Evolutionary conservation across 2,888 invertebrate genomes (phyloP), one percentile per base, ranked within the genome.

Genomic region (Amiota minor): DNA sequence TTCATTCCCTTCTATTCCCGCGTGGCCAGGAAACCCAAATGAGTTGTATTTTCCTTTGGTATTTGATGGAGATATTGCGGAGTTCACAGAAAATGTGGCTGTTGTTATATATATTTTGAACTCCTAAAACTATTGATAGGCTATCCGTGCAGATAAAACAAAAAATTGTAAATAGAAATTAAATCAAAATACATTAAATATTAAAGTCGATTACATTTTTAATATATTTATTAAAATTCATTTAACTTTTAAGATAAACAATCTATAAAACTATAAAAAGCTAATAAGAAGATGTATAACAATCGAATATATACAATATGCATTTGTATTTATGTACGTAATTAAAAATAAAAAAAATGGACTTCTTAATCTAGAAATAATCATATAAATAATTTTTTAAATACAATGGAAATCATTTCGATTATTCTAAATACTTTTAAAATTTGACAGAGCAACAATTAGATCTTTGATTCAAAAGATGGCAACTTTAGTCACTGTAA

Each of bases 301-400:
- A 80, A 79, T 81, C 79, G 77, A 80, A 75, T 79, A 74, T 70
- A 74, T 73, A 76, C 72, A 14, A 59, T 9, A 10, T 70, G 6
- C 6, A 35, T 35, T 35, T 35, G 35, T 35, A 35, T 35, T 35
- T 35, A 35, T 35, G 35, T 35, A 35, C 6, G 35, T 35, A 35
- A 35, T 35, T 35, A 35, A 35, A 35, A 6, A 35, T 35, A 6
- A 6, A 35, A 35, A 59, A 47, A 70, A 70, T 59, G 59, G 59
- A 46, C 67, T 14, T 71, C 70, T 67, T 47, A 67, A 16, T 59
- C 61, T 77, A 75, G 65, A 70, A 67, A 61, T 71, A 20, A 64
- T 16, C 64, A 45, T 49, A 72, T 59, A 69, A 61, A 68, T 16
- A 50, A 47, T 46, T 61, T 55, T 71, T 35, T 35, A 35, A 72